Base-by-base conservation (phyloP, 2,888 invertebrate genomes). In the Drosophila ochracea region DNA sequence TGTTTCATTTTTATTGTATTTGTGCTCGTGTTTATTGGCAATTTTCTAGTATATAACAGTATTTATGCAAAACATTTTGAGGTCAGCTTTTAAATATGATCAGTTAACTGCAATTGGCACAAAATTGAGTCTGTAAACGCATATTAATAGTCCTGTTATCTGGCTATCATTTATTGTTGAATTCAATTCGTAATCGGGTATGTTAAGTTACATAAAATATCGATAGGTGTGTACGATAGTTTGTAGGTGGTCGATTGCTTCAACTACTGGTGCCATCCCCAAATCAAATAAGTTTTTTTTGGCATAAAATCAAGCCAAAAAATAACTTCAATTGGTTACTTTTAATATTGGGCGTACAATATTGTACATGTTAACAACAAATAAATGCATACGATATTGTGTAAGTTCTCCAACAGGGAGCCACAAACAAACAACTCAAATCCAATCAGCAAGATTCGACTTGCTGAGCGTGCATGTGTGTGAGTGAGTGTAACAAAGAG, bases 371-470 rank as follows among this genome's bases (percentile, higher is more conserved):
- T 37, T 16, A 37, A 53, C 54, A 57, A 37, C 9, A 66, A 61
- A 65, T 72, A 66, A 79, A 82, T 82, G 83, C 53, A 37, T 65
- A 50, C 61, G 43, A 60, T 60, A 62, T 70, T 73, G 83, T 82
- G 82, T 82, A 82, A 82, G 82, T 84, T 57, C 28, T 52, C 16
- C 19, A 47, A 5, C 16, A 37, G 33, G 7, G n/a, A 30, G 7
- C 7, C 21, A 16, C 25, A 67, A 70, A 39, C 47, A 63, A 57
- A 39, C 65, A 76, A 53, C 61, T 25, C 9, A 41, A 69, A 57
- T 76, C 47, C 37, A 65, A 37, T 25, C 43, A 75, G 52, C 55
- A 30, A 76, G 61, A 41, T 63, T 60, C 41, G 50, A 35, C 37
- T 50, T 39, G 35, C 28, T 43, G 47, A 66, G 57, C n/a, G 3